These are phyloP conservation scores for Cyanoliseus patagonus DNA, from an alignment of 2,113 vertebrate genomes.

Conservation along the genomic window DNA sequence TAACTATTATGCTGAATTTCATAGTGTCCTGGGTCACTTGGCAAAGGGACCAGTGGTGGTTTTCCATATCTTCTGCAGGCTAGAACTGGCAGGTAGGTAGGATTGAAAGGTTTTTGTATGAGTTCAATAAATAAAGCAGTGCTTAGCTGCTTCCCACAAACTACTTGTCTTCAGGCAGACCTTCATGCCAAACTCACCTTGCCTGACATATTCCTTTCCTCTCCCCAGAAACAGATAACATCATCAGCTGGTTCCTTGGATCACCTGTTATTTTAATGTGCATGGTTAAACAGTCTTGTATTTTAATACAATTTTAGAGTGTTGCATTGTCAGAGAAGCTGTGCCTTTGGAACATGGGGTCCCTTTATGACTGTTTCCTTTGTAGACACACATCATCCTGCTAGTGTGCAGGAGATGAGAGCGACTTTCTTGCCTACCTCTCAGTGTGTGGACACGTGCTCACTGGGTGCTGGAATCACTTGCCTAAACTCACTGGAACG, in stretches of 20 bases:
- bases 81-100: neutral
- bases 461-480: neutral
- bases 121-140: neutral
- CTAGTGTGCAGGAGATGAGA: accelerated
- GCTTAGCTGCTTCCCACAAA: neutral
- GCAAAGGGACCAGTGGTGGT: neutral
- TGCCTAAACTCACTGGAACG: neutral
- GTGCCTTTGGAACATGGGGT: neutral
- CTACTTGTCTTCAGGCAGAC: neutral
- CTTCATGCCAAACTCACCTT: neutral
- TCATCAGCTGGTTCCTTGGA: neutral
- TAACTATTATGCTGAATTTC: neutral
- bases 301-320: neutral
- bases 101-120: neutral
- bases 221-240: neutral
- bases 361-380: neutral
- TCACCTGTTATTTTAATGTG: neutral
- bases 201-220: neutral
- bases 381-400: neutral
- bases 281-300: neutral
- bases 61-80: neutral
- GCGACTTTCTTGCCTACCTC: neutral
- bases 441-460: neutral
- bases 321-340: neutral
- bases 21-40: neutral